Evolutionary conservation across 2,113 vertebrate species (phyloP).

Genomic region (Noctilio leporinus): DNA sequence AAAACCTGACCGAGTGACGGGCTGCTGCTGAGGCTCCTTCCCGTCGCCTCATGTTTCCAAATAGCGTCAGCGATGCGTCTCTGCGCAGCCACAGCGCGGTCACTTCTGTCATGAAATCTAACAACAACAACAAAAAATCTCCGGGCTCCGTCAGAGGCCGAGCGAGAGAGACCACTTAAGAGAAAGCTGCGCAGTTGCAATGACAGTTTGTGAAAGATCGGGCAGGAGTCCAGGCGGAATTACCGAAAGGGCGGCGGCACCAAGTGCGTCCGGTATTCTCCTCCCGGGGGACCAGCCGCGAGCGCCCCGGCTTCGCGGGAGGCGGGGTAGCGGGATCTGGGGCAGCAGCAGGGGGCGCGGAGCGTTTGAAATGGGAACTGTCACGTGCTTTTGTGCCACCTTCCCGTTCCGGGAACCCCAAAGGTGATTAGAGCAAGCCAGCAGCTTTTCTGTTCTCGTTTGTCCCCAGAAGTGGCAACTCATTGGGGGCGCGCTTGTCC

Average conservation of each 20-base stretch:
- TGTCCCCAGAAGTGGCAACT: slow-evolving; percentile 86
- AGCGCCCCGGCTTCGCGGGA: too few species aligned
- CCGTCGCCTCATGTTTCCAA: slow-evolving; percentile 73
- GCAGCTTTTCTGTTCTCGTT: slow-evolving; percentile 86
- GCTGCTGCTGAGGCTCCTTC: slow-evolving; percentile 4
- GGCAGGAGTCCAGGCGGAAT: neutral
- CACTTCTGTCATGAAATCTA: slow-evolving; percentile 74
- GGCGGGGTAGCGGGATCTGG: too few species aligned
- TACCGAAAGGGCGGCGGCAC: too few species aligned
- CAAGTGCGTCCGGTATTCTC: too few species aligned
- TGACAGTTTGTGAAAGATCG: slow-evolving; percentile 44
- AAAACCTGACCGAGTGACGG: slow-evolving; percentile 28
- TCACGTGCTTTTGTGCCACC: neutral
- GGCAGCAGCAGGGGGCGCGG: too few species aligned
- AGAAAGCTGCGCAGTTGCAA: slow-evolving; percentile 62
- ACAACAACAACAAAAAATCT: slow-evolving; percentile 77
- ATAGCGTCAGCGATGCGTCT: slow-evolving; percentile 54
- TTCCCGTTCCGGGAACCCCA: neutral
- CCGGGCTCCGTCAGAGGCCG: slow-evolving; percentile 71
- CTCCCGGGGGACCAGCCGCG: slow-evolving; percentile 23
- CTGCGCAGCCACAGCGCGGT: slow-evolving; percentile 11
- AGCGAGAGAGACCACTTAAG: slow-evolving; percentile 75
- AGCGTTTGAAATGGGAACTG: neutral
- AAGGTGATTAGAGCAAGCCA: neutral
- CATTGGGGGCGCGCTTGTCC: slow-evolving; percentile 79